phyloP scores from a whole-genome alignment of 2,113 vertebrate genomes.

The Dunckerocampus dactyliophorus region DNA sequence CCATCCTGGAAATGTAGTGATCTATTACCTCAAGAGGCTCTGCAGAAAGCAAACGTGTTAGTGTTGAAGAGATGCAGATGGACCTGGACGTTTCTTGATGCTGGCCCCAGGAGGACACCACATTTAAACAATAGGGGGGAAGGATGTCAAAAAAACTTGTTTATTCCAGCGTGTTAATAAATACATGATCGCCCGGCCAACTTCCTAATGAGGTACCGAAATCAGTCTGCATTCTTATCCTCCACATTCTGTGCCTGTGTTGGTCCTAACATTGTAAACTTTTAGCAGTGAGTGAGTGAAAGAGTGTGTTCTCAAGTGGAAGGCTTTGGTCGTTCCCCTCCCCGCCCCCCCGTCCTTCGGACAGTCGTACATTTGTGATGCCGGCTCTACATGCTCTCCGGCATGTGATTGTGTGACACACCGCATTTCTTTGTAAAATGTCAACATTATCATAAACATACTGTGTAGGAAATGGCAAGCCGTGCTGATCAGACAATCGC shows the following conservation, averaged over 20 bases:
- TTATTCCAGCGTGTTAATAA: conserved; percentile 85
- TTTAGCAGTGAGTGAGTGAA: conserved; percentile 33
- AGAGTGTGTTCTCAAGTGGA: conserved; percentile 40
- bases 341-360: conserved; percentile 23
- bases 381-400: conserved; percentile 48
- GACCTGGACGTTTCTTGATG: conserved; percentile 12
- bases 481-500: conserved; percentile 43
- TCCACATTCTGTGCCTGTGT: conserved; percentile 26
- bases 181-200: conserved; percentile 70
- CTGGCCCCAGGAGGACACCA: conserved; percentile 5
- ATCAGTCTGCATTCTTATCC: conserved; percentile 22
- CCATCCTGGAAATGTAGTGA: conserved; percentile 31
- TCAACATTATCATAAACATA: conserved; percentile 42
- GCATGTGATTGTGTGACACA: conserved; percentile 24
- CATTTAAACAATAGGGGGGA: conserved; percentile 20
- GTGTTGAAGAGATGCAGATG: conserved; percentile 15
- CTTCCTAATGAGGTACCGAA: conserved; percentile 35
- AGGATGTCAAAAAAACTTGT: conserved; percentile 54
- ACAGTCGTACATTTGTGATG: conserved; percentile 55
- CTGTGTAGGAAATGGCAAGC: conserved; percentile 49
- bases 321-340: conserved; percentile 65
- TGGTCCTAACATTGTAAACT: conserved; percentile 65
- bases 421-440: conserved; percentile 31
- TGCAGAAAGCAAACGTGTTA: conserved; percentile 26
- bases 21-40: conserved; percentile 25